phyloP scores from a whole-genome alignment of 2,797 vertebrate species.

The Hippoglossus hippoglossus region DNA sequence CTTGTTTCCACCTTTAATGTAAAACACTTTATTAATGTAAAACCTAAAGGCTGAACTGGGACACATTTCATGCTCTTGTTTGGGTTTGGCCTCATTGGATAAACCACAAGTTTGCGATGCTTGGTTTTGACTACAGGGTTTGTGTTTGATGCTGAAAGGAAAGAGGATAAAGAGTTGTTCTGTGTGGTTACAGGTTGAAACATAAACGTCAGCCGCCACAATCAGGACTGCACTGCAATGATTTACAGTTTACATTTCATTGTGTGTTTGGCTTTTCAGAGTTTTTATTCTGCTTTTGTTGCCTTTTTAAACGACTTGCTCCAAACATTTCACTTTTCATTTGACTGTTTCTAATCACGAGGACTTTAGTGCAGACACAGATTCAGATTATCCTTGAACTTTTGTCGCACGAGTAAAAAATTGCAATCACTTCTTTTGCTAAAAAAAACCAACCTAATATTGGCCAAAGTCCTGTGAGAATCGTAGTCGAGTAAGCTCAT shows the following conservation, averaged over 20 bases:
- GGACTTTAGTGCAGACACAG: too few relatives aligned
- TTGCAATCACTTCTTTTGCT: too few relatives aligned
- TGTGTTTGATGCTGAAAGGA: constrained; percentile 2
- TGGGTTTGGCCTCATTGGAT: background rate
- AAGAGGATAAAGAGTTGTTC: background rate
- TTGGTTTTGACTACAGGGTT: constrained; percentile 6
- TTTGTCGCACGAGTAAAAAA: too few relatives aligned
- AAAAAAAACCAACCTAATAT: too few relatives aligned
- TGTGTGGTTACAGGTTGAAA: background rate
- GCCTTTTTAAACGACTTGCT: background rate
- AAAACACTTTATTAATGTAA: constrained; percentile 19
- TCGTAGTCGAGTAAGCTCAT: too few relatives aligned
- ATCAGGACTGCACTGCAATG: background rate
- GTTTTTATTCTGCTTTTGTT: background rate
- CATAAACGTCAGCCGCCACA: background rate
- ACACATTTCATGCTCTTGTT: background rate
- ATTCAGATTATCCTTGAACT: too few relatives aligned
- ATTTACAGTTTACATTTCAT: background rate
- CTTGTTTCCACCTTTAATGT: constrained; percentile 58
- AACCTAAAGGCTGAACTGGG: constrained; percentile 1
- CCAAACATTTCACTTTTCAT: background rate
- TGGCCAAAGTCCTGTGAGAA: too few relatives aligned
- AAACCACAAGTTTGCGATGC: background rate
- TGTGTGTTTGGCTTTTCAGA: background rate
- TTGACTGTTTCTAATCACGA: background rate